Base-by-base conservation (phyloP, 1,140 invertebrate species). In the Pissodes strobi region DNA sequence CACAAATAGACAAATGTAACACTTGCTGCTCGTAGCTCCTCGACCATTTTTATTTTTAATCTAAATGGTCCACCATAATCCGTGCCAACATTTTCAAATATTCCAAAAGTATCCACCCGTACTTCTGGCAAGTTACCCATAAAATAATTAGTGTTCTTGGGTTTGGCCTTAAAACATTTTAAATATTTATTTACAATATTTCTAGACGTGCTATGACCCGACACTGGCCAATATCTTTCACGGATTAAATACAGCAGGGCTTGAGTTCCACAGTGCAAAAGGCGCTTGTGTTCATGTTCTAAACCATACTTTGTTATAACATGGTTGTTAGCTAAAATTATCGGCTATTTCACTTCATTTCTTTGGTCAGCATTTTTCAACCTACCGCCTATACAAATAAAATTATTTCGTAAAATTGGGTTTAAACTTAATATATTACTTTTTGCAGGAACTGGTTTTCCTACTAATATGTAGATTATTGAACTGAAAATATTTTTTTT, bases 31-130 rank as follows among this genome's bases (percentile, higher is more conserved):
- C 30, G 6, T 53, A 8, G 30, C 30, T n/a, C 30, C 30, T 34
- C 30, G 30, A 8, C 6, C n/a, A 6, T 8, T 6, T 34, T n/a
- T 34, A 34, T 34, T n/a, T 34, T 34, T 34, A 8, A 34, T 8
- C 6, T 8, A 34, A n/a, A 34, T 34, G n/a, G 30, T 34, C 30
- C 30, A 34, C 30, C 30, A 34, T 8, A 34, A n/a, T 34, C 30
- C 6, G 30, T 53, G n/a, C n/a, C n/a, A n/a, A n/a, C n/a, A n/a
- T n/a, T n/a, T n/a, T n/a, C n/a, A n/a, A n/a, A n/a, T n/a, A 62
- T n/a, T 1, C 13, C 22, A 55, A 55, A 56, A 10, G 56, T 56
- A 49, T 5, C 61, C 17, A 69, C 27, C 3, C 51, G 19, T n/a
- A 9, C 19, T 9, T 34, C 18, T 0, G 61, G 61, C 27, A 48